Percentiles rank a stretch among this genome's conserved stretches.
phyloP scores from a whole-genome alignment of 2,888 invertebrate species.

The Ophion slaviceki region DNA sequence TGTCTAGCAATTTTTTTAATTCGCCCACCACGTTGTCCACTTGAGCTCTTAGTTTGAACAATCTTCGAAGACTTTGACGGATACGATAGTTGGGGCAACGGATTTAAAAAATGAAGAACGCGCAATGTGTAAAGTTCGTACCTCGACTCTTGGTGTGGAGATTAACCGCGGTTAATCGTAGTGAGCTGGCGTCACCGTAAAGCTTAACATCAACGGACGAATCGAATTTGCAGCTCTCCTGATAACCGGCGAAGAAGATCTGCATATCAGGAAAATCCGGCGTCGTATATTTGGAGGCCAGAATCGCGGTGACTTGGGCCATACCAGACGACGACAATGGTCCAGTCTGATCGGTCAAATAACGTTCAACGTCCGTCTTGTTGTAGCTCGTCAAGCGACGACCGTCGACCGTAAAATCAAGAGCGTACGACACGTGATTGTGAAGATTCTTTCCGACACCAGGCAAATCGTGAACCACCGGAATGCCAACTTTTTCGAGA shows the following conservation, averaged over 20 bases:
- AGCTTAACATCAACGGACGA: conserved; percentile 68
- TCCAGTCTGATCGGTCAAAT: conserved; percentile 85
- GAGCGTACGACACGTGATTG: conserved; percentile 87
- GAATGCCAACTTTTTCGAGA: conserved; percentile 85
- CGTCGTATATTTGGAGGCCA: conserved; percentile 86
- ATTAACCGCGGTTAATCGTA: conserved; percentile 86
- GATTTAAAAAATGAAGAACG: not conserved
- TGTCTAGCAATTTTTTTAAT: not conserved
- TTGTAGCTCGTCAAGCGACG: conserved; percentile 83
- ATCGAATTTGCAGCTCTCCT: conserved; percentile 85
- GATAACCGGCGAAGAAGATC: conserved; percentile 87
- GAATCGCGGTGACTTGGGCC: conserved; percentile 88
- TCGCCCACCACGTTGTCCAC: too few species aligned
- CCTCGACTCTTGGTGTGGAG: conserved; percentile 88
- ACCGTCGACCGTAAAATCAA: conserved; percentile 84
- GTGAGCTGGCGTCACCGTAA: conserved; percentile 33
- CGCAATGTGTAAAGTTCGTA: conserved; percentile 33
- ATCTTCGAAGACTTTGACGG: too few species aligned
- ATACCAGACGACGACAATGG: conserved; percentile 87
- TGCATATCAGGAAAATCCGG: conserved; percentile 88
- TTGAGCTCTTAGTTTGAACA: too few species aligned
- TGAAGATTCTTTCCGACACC: conserved; percentile 89
- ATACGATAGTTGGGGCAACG: too few species aligned
- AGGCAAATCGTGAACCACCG: conserved; percentile 86
- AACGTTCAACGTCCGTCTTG: conserved; percentile 85